Evolutionary conservation across 2,888 invertebrate genomes (phyloP).

Genomic region (Cryptocephalus moraei): DNA sequence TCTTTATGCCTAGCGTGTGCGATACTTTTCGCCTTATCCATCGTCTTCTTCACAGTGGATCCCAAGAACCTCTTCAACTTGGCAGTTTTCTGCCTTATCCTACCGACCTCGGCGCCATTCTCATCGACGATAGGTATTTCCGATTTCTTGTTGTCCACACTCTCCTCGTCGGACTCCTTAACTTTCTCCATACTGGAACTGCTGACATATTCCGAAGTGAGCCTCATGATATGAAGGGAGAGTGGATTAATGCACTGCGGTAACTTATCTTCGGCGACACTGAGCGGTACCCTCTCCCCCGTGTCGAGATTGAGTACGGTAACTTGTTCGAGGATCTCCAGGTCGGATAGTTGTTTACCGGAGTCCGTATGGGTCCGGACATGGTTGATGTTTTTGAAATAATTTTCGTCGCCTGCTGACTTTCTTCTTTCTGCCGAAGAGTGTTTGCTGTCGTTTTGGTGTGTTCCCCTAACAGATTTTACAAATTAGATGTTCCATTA

Average conservation of each 20-base stretch:
- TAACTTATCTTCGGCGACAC: constrained; percentile 87
- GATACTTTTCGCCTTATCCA: constrained; percentile 81
- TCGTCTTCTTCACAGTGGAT: constrained; percentile 81
- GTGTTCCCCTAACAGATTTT: constrained; percentile 24
- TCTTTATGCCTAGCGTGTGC: constrained; percentile 83
- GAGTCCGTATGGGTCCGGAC: constrained; percentile 77
- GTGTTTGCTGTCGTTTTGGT: constrained; percentile 21
- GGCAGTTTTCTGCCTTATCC: constrained; percentile 39
- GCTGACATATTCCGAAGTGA: constrained; percentile 84
- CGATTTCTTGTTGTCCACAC: constrained; percentile 54
- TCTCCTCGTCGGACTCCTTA: constrained; percentile 70
- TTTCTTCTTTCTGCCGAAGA: constrained; percentile 55
- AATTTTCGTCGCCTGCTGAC: constrained; percentile 74
- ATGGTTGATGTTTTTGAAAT: constrained; percentile 57
- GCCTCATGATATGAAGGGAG: constrained; percentile 86
- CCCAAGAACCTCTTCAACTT: constrained; percentile 75
- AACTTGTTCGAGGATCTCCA: constrained; percentile 82
- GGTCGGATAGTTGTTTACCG: constrained; percentile 77
- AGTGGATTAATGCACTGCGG: constrained; percentile 89
- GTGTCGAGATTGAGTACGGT: constrained; percentile 74
- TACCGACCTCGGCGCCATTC: constrained; percentile 38
- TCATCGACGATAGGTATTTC: constrained; percentile 43
- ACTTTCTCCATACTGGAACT: constrained; percentile 50
- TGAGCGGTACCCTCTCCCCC: constrained; percentile 88
- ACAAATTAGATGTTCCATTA: constrained; percentile 3